Conservation (phyloP, 2,797 vertebrate species). For the Phrynocephalus forsythii region DNA sequence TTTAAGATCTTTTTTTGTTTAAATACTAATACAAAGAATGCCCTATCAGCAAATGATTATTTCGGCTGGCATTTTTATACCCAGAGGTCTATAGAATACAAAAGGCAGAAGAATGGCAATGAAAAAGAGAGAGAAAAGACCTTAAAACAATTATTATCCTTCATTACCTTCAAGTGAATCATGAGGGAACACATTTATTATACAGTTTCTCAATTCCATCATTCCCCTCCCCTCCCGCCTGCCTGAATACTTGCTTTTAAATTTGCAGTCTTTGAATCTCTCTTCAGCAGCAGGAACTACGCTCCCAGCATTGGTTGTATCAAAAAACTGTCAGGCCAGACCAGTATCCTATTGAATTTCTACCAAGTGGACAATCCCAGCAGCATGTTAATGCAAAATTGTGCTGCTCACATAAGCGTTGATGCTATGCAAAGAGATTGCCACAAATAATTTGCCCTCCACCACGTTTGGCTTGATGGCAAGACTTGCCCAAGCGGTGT, state of each 20-base stretch:
- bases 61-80: slow-evolving; percentile 32
- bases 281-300: rapidly evolving
- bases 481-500: too few relatives aligned
- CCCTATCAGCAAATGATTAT: slow-evolving; percentile 27
- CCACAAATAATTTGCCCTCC: too few relatives aligned
- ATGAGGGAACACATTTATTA: rapidly evolving
- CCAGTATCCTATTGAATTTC: too few relatives aligned
- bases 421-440: too few relatives aligned
- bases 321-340: too few relatives aligned
- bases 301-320: neutral
- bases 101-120: slow-evolving; percentile 17
- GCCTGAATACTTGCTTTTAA: neutral
- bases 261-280: neutral
- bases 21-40: slow-evolving; percentile 16
- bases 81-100: neutral
- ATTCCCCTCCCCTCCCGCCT: neutral
- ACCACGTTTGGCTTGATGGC: too few relatives aligned
- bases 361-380: too few relatives aligned
- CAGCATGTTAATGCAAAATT: too few relatives aligned
- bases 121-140: neutral
- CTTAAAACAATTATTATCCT: rapidly evolving
- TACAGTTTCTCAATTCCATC: neutral
- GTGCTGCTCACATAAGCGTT: too few relatives aligned
- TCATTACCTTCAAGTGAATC: neutral
- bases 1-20: slow-evolving; percentile 27